A percentile compares a stretch with the other conserved stretches of the same genome.
These are phyloP conservation scores for Lethrus apterus DNA, from an alignment of 1,140 invertebrate species.

Conservation along the genomic window DNA sequence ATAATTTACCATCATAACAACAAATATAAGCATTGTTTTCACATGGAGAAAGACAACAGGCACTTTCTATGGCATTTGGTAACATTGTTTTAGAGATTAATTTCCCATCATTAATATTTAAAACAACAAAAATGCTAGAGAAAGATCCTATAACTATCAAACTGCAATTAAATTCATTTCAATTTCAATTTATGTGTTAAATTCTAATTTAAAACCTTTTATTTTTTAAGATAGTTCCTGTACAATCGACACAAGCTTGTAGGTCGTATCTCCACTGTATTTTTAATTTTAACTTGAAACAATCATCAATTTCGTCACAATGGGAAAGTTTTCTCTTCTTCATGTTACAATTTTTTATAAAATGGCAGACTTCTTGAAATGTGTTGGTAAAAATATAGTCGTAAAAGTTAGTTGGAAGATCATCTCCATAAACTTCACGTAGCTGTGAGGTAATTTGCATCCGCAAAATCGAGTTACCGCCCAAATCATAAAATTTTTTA, in stretches of 20 bases:
- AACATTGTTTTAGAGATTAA: slow-evolving; percentile 27
- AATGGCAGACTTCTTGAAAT: slow-evolving; percentile 4
- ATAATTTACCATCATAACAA: slow-evolving; percentile 59
- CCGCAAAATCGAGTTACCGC: slow-evolving; percentile 45
- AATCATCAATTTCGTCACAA: slow-evolving; percentile 23
- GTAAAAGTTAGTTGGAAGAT: slow-evolving; percentile 28
- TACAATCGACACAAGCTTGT: slow-evolving; percentile 65
- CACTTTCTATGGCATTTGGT: slow-evolving; percentile 39
- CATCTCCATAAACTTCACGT: slow-evolving; percentile 20
- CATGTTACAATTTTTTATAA: slow-evolving; percentile 5
- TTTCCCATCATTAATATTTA: slow-evolving; percentile 43
- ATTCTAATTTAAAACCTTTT: slow-evolving; percentile 39
- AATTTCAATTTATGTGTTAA: neutral
- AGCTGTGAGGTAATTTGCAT: slow-evolving; percentile 41
- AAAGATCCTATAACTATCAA: slow-evolving; percentile 52
- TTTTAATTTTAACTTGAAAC: slow-evolving; percentile 19
- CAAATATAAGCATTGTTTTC: slow-evolving; percentile 46
- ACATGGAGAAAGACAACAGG: slow-evolving; percentile 39
- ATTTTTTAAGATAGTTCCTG: slow-evolving; percentile 49
- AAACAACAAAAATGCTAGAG: slow-evolving; percentile 49
- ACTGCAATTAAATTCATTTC: neutral
- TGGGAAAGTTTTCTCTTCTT: slow-evolving; percentile 5
- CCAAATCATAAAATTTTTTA: slow-evolving; percentile 43
- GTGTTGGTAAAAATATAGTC: slow-evolving; percentile 14
- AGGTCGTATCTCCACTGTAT: slow-evolving; percentile 52